Evolutionary conservation across 2,113 vertebrate genomes (phyloP).

Genomic region (Pungitius pungitius): DNA sequence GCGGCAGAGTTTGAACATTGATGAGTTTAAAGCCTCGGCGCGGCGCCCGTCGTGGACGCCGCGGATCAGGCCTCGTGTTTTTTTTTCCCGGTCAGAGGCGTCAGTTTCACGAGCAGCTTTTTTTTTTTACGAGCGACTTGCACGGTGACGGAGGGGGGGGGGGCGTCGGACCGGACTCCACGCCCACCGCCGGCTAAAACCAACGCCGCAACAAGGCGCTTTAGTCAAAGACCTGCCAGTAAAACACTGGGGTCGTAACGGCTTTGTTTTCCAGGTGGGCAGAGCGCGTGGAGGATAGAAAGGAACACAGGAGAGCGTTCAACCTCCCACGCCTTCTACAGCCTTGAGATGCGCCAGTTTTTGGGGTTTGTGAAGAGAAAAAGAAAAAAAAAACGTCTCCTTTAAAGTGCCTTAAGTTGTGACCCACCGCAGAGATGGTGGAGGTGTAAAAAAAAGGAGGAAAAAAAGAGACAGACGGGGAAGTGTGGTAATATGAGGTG

Average conservation of each 20-base stretch:
- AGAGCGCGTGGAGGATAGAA: no score
- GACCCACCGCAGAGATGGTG: slow-evolving; percentile 62
- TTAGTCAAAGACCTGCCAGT: slow-evolving; percentile 68
- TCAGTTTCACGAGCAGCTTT: slow-evolving; percentile 72
- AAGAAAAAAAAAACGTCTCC: slow-evolving; percentile 28
- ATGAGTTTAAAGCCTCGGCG: slow-evolving; percentile 43
- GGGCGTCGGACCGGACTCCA: no score
- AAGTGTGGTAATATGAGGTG: slow-evolving; percentile 77
- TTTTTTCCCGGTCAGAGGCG: slow-evolving; percentile 45
- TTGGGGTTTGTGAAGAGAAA: slow-evolving; percentile 16
- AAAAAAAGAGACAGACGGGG: slow-evolving; percentile 29
- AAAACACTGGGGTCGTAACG: slow-evolving; percentile 60
- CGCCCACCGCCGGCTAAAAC: no score
- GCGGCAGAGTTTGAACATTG: slow-evolving; percentile 14
- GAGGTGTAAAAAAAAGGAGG: slow-evolving; percentile 35
- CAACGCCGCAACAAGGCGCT: slow-evolving; percentile 77
- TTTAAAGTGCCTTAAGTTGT: slow-evolving; percentile 44
- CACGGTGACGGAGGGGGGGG: no score
- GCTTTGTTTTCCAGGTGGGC: slow-evolving; percentile 2
- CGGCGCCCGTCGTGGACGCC: no score
- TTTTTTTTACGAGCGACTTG: slow-evolving; percentile 74
- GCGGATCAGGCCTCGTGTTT: slow-evolving; percentile 50
- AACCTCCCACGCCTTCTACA: slow-evolving; percentile 31
- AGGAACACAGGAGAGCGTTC: neutral
- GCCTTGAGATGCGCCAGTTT: slow-evolving; percentile 34